A percentile compares a stretch with the other conserved stretches of the same genome.
Evolutionary conservation across 92 coral and sea anemone genomes (phyloP).

Genomic region (Muricea muricata): DNA sequence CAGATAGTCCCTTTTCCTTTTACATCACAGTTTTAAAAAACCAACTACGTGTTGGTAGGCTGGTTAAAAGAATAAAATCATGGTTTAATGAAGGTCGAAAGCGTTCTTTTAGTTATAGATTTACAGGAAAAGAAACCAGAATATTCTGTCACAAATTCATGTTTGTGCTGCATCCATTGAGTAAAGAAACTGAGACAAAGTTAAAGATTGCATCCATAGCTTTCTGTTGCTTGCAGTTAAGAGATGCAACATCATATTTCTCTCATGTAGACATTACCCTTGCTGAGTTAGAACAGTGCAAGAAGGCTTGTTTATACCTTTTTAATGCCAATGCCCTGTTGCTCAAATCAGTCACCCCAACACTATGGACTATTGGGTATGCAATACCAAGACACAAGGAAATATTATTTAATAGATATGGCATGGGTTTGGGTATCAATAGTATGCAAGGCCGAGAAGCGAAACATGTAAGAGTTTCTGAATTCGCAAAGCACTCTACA

Average conservation of each 20-base stretch:
- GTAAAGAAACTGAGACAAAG: constrained; percentile 47
- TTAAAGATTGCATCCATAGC: constrained; percentile 60
- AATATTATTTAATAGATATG: constrained; percentile 59
- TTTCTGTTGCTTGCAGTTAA: constrained; percentile 59
- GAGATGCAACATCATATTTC: constrained; percentile 69
- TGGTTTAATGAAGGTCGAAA: constrained; percentile 68
- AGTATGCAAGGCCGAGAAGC: constrained; percentile 73
- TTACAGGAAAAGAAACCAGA: constrained; percentile 77
- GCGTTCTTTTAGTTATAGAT: constrained; percentile 58
- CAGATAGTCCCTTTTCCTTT: not conserved
- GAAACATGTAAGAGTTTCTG: constrained; percentile 63
- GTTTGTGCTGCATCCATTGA: constrained; percentile 61
- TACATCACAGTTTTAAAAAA: constrained; percentile 3
- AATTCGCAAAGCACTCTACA: constrained; percentile 70
- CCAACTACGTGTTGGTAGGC: constrained; percentile 39
- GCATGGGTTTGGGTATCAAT: constrained; percentile 71
- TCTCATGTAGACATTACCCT: constrained; percentile 46
- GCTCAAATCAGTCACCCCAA: constrained; percentile 57
- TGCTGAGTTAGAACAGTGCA: not conserved
- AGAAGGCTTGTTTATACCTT: constrained; percentile 48
- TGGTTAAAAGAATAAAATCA: constrained; percentile 53
- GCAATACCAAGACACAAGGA: constrained; percentile 74
- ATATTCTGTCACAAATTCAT: constrained; percentile 73
- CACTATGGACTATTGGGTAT: constrained; percentile 76
- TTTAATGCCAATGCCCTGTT: constrained; percentile 61